A percentile compares a stretch with the other conserved stretches of the same genome.
Evolutionary conservation across 2,797 vertebrate genomes (phyloP).

Genomic region (Peromyscus nudipes): DNA sequence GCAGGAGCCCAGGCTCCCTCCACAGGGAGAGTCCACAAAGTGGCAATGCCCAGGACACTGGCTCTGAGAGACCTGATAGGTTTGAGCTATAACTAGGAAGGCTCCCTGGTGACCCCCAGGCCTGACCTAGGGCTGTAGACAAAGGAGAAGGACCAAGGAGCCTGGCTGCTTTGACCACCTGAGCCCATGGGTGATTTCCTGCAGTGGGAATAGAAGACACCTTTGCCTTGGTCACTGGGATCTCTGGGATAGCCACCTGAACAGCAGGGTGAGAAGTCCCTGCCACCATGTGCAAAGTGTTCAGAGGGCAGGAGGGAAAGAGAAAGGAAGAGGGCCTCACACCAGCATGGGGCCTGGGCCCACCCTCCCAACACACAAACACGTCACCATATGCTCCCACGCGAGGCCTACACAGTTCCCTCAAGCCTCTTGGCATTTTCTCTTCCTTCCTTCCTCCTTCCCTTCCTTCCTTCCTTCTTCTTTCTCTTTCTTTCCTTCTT

Average conservation of each 20-base stretch:
- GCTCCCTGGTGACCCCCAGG: not conserved
- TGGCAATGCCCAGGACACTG: not conserved
- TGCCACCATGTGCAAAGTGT: not conserved
- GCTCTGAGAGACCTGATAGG: not conserved
- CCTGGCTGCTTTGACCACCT: not conserved
- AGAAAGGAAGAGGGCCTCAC: not conserved
- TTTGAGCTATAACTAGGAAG: not conserved
- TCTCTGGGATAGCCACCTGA: not conserved
- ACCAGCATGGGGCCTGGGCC: too few relatives aligned
- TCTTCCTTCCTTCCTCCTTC: rapidly evolving
- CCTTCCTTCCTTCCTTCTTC: rapidly evolving
- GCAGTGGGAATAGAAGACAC: not conserved
- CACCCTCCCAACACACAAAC: not conserved
- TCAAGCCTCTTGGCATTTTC: not conserved
- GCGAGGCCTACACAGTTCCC: not conserved
- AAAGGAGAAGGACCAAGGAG: not conserved
- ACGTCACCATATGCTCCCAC: rapidly evolving
- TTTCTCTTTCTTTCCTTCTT: too few relatives aligned
- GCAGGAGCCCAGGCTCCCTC: not conserved
- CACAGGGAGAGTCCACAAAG: not conserved
- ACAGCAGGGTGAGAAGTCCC: not conserved
- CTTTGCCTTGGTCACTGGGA: not conserved
- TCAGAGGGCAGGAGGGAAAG: not conserved
- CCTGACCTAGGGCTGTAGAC: not conserved
- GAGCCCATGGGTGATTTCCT: not conserved